Conservation (phyloP, 2,888 invertebrate genomes). For the Tinea trinotella region DNA sequence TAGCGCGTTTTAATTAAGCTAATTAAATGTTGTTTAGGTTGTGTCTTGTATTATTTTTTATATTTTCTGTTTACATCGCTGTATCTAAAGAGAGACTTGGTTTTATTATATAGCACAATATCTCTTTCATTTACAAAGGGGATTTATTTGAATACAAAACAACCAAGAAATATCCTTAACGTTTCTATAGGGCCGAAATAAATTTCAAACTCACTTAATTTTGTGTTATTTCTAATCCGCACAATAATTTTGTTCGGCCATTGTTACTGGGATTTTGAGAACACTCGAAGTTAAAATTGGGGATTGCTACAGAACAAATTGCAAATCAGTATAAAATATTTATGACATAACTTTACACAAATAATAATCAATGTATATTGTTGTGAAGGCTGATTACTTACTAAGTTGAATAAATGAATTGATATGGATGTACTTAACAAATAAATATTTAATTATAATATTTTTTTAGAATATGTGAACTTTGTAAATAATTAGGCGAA, state of each 20-base stretch:
- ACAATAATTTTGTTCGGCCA: slow-evolving; percentile 44
- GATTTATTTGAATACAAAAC: slow-evolving; percentile 40
- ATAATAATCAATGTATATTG: not conserved
- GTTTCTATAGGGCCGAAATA: slow-evolving; percentile 38
- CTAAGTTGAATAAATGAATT: no score
- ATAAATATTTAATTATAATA: no score
- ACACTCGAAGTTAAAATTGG: slow-evolving; percentile 29
- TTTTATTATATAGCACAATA: slow-evolving; percentile 13
- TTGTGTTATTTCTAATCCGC: slow-evolving; percentile 43
- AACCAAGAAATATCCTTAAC: slow-evolving; percentile 37
- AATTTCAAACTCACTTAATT: slow-evolving; percentile 48
- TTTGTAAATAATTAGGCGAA: no score
- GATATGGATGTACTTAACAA: no score
- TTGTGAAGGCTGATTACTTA: not conserved
- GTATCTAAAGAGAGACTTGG: not conserved
- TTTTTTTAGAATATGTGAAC: no score
- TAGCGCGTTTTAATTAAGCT: not conserved
- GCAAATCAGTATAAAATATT: slow-evolving; percentile 18
- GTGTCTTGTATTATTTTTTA: not conserved
- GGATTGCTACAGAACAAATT: slow-evolving; percentile 27
- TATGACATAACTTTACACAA: slow-evolving; percentile 1
- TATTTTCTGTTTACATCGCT: not conserved
- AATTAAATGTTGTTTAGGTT: not conserved
- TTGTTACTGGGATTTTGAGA: slow-evolving; percentile 36
- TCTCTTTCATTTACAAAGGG: slow-evolving; percentile 25